A percentile compares a stretch with the other conserved stretches of the same genome.
Conservation (phyloP, 2,888 invertebrate genomes). For the Eurytoma adleriae region DNA sequence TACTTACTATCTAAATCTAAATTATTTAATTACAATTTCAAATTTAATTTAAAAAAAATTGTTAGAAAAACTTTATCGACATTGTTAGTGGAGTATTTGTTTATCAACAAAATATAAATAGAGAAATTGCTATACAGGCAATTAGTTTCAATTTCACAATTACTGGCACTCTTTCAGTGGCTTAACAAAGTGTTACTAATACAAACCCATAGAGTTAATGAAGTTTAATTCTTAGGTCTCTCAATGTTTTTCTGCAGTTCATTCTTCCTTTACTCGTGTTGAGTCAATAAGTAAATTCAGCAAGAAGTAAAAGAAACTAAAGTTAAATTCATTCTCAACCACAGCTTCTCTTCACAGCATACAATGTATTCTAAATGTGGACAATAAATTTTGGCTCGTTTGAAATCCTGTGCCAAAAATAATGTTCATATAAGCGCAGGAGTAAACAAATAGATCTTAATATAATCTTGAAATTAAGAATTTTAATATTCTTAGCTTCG, state of each 20-base stretch:
- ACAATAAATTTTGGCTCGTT: no score
- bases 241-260: conserved; percentile 15
- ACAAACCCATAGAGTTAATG: conserved; percentile 39
- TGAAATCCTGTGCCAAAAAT: neutral
- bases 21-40: neutral
- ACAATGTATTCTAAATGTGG: neutral
- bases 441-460: neutral
- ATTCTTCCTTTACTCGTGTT: neutral
- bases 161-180: conserved; percentile 30
- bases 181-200: conserved; percentile 13
- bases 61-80: neutral
- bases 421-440: neutral
- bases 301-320: neutral
- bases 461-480: neutral
- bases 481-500: neutral
- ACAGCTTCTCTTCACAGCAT: neutral
- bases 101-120: conserved; percentile 21
- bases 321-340: neutral
- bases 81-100: neutral
- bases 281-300: conserved; percentile 19
- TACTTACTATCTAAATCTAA: neutral
- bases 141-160: conserved; percentile 31
- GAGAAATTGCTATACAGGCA: conserved; percentile 8
- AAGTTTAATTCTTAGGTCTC: conserved; percentile 16
- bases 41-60: neutral